Conservation (phyloP, 2,797 vertebrate genomes). For the Typhlichthys subterraneus region DNA sequence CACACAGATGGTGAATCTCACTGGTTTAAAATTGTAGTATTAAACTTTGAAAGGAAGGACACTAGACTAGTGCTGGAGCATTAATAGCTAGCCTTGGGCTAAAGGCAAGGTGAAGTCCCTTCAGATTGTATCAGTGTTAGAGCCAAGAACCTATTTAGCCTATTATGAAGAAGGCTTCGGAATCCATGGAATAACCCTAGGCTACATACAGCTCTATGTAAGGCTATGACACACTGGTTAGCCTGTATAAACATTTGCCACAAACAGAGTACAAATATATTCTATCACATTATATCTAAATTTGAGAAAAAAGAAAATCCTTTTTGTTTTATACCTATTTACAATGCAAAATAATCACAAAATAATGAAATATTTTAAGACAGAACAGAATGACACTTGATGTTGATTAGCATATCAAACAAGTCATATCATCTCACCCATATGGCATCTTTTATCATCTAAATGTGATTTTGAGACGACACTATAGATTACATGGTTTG, state of each 20-base stretch:
- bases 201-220: slow-evolving; percentile 32
- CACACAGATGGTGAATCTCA: background rate
- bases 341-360: too few species aligned
- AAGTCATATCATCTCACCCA: too few species aligned
- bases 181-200: slow-evolving; percentile 17
- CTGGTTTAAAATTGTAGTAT: background rate
- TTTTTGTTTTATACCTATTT: too few species aligned
- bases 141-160: slow-evolving; percentile 13
- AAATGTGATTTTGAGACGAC: background rate
- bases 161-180: background rate
- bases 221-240: slow-evolving; percentile 24
- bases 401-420: too few species aligned
- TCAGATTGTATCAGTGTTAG: slow-evolving; percentile 33
- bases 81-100: slow-evolving; percentile 33
- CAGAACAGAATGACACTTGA: too few species aligned
- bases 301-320: too few species aligned
- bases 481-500: background rate
- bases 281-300: too few species aligned
- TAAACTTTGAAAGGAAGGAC: slow-evolving; percentile 17
- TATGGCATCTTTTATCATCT: background rate
- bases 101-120: slow-evolving; percentile 51
- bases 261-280: too few species aligned
- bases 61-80: slow-evolving; percentile 9
- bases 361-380: too few species aligned
- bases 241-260: too few species aligned